Evolutionary conservation across 1,140 invertebrate species (phyloP).

Genomic region (Leptopilina boulardi): DNA sequence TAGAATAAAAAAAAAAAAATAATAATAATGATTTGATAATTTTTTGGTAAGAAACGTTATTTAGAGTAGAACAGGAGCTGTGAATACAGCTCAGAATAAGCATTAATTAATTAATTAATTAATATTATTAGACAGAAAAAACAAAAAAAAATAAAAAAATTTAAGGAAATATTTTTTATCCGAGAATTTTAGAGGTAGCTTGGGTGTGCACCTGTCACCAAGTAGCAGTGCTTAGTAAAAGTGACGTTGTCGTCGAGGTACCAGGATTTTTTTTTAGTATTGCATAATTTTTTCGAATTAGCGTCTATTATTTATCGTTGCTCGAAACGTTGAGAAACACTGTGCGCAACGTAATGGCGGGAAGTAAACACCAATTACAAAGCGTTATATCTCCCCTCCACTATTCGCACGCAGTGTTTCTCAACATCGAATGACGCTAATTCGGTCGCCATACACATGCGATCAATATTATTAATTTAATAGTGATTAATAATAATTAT

Average conservation of each 20-base stretch:
- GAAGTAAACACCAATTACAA: no score
- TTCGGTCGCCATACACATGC: slow-evolving; percentile 46
- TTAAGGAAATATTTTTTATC: background rate
- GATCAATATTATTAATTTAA: slow-evolving; percentile 41
- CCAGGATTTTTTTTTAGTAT: slow-evolving; percentile 51
- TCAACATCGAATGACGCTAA: slow-evolving; percentile 37
- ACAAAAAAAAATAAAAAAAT: no score
- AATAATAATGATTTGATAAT: background rate
- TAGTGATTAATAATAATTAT: slow-evolving; percentile 65
- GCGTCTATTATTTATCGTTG: no score
- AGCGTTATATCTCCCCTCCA: no score
- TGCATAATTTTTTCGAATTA: slow-evolving; percentile 39
- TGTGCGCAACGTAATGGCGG: no score
- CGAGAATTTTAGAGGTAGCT: slow-evolving; percentile 65
- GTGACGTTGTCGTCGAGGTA: slow-evolving; percentile 55
- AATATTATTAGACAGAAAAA: background rate
- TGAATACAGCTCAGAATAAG: background rate
- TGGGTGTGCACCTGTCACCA: slow-evolving; percentile 76
- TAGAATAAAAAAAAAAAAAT: slow-evolving; percentile 9
- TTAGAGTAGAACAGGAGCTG: slow-evolving; percentile 24
- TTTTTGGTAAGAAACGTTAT: slow-evolving; percentile 29
- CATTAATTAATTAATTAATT: background rate
- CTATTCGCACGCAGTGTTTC: background rate
- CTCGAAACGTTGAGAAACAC: no score
- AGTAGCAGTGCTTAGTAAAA: slow-evolving; percentile 66